phyloP scores from a whole-genome alignment of 2,888 invertebrate species.

The Drosophila colorata region DNA sequence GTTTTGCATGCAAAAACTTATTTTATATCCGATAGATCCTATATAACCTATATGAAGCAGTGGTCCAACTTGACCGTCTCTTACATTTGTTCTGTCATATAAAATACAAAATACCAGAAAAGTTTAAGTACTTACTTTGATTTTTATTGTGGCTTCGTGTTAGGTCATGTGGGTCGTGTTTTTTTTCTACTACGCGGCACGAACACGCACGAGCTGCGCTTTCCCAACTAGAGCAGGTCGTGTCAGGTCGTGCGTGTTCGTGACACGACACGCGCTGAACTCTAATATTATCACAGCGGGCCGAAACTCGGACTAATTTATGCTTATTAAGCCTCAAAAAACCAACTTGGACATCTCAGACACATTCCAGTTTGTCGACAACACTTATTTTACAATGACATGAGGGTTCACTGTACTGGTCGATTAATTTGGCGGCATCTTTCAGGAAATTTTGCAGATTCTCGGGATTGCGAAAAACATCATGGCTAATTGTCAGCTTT shows the following conservation, averaged over 20 bases:
- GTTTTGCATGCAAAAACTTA: no score
- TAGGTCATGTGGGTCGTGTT: neutral
- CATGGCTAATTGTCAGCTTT: constrained; percentile 33
- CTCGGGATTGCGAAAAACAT: constrained; percentile 57
- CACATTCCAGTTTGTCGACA: constrained; percentile 1
- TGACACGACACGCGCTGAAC: neutral
- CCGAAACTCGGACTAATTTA: neutral
- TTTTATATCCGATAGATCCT: no score
- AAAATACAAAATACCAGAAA: neutral
- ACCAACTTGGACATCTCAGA: neutral
- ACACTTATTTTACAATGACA: constrained; percentile 31
- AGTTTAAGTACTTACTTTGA: neutral
- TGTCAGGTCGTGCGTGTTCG: constrained; percentile 3
- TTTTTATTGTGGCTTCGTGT: neutral
- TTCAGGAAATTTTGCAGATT: constrained; percentile 55
- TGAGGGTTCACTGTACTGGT: neutral
- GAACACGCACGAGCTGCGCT: neutral
- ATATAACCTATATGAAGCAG: no score
- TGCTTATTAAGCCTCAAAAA: neutral
- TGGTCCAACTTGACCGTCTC: no score
- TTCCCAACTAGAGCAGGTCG: no score
- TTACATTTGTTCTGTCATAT: no score
- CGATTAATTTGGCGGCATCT: constrained; percentile 1
- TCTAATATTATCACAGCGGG: neutral
- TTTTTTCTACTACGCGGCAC: neutral